A percentile compares a stretch with the other conserved stretches of the same genome.
These are phyloP conservation scores for Ranitomeya imitator DNA, from an alignment of 2,113 vertebrate species.

Conservation along the genomic window DNA sequence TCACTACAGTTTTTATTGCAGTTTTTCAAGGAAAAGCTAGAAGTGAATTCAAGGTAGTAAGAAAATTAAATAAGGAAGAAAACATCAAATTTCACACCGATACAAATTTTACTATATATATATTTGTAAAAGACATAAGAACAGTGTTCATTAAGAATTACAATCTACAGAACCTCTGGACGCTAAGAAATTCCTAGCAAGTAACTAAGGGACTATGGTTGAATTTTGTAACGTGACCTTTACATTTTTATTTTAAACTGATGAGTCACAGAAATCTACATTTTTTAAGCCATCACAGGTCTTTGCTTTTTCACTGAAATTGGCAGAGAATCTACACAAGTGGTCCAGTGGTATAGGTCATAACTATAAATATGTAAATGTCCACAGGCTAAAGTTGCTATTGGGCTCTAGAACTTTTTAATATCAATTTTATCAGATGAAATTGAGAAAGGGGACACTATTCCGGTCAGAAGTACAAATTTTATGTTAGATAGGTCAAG, in stretches of 20 bases:
- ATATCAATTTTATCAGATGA: slow-evolving; percentile 20
- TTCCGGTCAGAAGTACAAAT: neutral
- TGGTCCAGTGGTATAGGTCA: slow-evolving; percentile 43
- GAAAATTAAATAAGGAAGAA: no score
- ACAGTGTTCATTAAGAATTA: neutral
- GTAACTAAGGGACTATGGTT: slow-evolving; percentile 4
- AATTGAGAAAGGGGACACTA: neutral
- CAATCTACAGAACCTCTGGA: neutral
- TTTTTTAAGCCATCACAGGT: slow-evolving; percentile 32
- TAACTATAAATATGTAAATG: slow-evolving; percentile 43
- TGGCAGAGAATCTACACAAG: slow-evolving; percentile 33
- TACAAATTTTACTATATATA: neutral
- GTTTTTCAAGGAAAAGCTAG: no score
- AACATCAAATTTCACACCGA: no score
- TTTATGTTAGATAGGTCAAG: slow-evolving; percentile 2
- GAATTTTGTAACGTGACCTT: slow-evolving; percentile 28
- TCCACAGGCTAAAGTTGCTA: slow-evolving; percentile 24
- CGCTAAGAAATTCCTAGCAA: neutral
- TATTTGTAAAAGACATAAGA: neutral
- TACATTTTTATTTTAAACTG: slow-evolving; percentile 28
- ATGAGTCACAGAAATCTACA: slow-evolving; percentile 32
- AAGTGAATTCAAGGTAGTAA: no score
- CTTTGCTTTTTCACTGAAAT: slow-evolving; percentile 30
- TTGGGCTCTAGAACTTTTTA: slow-evolving; percentile 3
- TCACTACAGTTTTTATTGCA: no score